Evolutionary conservation across 2,888 invertebrate species (phyloP).

Genomic region (Lysandra bellargus): DNA sequence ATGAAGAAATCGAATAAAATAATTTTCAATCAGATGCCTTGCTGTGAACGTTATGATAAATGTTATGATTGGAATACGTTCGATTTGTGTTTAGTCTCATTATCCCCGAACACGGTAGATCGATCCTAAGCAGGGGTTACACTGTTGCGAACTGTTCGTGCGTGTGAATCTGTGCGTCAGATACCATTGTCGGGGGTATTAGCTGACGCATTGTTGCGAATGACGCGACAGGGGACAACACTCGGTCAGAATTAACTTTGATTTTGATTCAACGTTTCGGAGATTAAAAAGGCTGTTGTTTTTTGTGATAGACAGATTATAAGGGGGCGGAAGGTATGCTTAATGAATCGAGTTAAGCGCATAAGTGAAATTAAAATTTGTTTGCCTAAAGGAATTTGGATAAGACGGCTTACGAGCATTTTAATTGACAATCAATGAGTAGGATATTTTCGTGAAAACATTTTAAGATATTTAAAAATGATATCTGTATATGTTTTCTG

Average conservation of each 20-base stretch:
- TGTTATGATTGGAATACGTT: conserved; percentile 17
- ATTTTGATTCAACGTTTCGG: conserved; percentile 39
- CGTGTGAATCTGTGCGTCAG: conserved; percentile 58
- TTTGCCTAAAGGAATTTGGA: conserved; percentile 18
- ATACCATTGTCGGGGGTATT: conserved; percentile 58
- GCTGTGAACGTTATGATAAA: not conserved
- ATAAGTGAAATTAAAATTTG: conserved; percentile 26
- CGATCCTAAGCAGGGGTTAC: conserved; percentile 50
- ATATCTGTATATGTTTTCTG: no score
- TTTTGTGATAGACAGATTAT: conserved; percentile 37
- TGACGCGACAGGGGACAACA: conserved; percentile 41
- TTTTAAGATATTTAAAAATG: no score
- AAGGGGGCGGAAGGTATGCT: conserved; percentile 32
- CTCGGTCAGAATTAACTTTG: conserved; percentile 41
- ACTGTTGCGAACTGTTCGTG: conserved; percentile 53
- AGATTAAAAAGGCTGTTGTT: conserved; percentile 42
- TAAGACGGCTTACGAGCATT: not conserved
- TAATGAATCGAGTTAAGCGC: conserved; percentile 34
- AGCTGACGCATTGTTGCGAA: conserved; percentile 56
- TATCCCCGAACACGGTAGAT: conserved; percentile 36
- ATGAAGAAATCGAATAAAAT: not conserved
- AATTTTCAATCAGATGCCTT: not conserved
- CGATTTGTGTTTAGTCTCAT: conserved; percentile 23
- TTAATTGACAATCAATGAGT: conserved; percentile 3
- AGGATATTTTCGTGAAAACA: not conserved